A percentile compares a stretch with the other conserved stretches of the same genome.
These are phyloP conservation scores for Eucidaris tribuloides DNA, from an alignment of 35 echinoderm and acorn worm species.

Conservation along the genomic window DNA sequence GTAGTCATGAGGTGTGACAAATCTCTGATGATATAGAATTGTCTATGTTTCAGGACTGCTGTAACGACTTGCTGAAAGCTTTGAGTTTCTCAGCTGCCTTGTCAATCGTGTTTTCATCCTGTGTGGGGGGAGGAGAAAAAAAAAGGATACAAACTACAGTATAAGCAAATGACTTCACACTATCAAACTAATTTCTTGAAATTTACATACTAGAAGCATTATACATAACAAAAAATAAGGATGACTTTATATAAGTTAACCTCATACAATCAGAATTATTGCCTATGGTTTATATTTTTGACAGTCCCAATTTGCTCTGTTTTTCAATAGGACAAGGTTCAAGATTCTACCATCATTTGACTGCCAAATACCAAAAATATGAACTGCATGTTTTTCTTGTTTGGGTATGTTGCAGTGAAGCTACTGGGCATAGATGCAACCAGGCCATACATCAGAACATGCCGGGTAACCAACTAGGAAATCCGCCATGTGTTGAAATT, in stretches of 20 bases:
- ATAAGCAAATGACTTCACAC: no score
- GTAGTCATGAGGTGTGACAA: no score
- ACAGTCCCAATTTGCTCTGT: not conserved
- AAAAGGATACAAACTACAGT: not conserved
- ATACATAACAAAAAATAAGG: not conserved
- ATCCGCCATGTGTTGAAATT: no score
- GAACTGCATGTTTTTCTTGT: no score
- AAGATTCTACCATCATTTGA: no score
- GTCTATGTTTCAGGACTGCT: no score
- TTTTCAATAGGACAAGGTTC: not conserved
- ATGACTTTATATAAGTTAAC: not conserved
- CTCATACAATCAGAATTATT: not conserved
- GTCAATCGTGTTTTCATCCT: conserved; percentile 38
- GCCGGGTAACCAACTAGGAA: no score
- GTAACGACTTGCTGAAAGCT: conserved; percentile 3
- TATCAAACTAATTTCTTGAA: not conserved
- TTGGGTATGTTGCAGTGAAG: no score
- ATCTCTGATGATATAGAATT: no score
- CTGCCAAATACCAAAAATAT: no score
- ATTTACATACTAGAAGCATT: not conserved
- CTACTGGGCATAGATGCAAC: no score
- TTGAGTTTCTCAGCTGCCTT: conserved; percentile 55
- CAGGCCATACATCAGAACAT: not conserved
- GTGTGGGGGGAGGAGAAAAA: not conserved
- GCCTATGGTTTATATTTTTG: no score